Conservation (phyloP, 2,113 vertebrate genomes). For the Trachemys scripta region DNA sequence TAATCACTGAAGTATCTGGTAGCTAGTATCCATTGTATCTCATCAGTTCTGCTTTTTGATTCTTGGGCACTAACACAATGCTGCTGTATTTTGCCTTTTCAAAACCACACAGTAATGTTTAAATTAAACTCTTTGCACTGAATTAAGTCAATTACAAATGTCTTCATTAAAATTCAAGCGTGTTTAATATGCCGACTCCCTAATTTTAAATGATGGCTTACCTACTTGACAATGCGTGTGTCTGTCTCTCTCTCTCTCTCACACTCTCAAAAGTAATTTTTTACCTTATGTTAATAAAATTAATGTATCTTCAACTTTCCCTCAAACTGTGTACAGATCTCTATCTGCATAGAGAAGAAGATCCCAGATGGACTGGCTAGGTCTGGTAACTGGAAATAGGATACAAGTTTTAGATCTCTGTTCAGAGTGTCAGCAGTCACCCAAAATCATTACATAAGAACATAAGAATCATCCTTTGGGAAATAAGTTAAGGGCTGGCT, state of each 20-base stretch:
- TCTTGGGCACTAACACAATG: background rate
- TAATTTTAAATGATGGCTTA: conserved; percentile 61
- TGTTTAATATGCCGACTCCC: conserved; percentile 52
- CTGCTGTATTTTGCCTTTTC: conserved; percentile 31
- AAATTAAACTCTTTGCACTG: conserved; percentile 50
- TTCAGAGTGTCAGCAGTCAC: background rate
- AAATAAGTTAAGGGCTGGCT: background rate
- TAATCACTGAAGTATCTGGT: background rate
- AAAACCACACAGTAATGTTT: conserved; percentile 43
- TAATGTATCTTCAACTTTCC: conserved; percentile 11
- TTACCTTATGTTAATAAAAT: conserved; percentile 57
- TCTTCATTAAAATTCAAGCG: conserved; percentile 65
- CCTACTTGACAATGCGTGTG: conserved; percentile 25
- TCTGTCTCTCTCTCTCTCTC: too few relatives aligned
- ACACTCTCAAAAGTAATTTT: background rate
- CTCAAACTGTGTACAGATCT: background rate
- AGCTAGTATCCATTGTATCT: background rate
- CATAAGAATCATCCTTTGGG: too few relatives aligned
- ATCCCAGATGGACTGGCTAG: background rate
- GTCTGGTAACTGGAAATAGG: background rate
- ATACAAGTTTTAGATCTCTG: background rate
- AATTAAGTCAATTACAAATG: conserved; percentile 52
- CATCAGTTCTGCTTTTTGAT: conserved; percentile 29
- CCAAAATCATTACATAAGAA: background rate
- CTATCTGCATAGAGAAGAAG: background rate